Percentiles rank a stretch among this genome's conserved stretches.
Evolutionary conservation across 1,140 invertebrate species (phyloP).

Genomic region (Anadara kagoshimensis): DNA sequence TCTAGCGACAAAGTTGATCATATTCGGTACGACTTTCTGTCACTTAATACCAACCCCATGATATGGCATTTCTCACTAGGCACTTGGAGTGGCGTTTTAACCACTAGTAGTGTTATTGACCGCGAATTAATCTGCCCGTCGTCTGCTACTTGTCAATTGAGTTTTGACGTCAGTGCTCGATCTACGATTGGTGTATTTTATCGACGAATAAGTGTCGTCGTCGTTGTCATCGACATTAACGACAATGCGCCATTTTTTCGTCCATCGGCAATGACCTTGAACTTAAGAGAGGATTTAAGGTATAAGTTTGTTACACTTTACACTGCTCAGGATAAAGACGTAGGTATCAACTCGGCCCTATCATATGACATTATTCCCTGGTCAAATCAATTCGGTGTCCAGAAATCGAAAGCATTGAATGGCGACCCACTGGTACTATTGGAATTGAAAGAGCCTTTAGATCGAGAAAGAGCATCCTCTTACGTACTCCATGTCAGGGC

Average conservation of each 20-base stretch:
- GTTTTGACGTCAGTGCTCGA: too few species aligned
- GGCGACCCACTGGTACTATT: slow-evolving; percentile 47
- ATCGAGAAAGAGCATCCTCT: slow-evolving; percentile 91
- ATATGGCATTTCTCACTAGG: too few species aligned
- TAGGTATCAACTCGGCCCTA: background rate
- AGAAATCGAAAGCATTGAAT: slow-evolving; percentile 42
- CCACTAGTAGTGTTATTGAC: too few species aligned
- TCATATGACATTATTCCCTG: background rate
- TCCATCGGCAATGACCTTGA: background rate
- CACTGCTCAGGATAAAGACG: background rate
- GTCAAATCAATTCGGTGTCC: slow-evolving; percentile 46
- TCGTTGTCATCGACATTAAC: background rate
- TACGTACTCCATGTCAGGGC: slow-evolving; percentile 91
- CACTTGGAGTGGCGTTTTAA: too few species aligned
- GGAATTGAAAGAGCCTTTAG: slow-evolving; percentile 75
- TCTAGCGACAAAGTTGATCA: too few species aligned
- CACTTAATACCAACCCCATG: too few species aligned
- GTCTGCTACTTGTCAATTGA: too few species aligned
- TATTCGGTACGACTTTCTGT: too few species aligned
- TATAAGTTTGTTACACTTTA: background rate
- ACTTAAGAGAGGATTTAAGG: background rate
- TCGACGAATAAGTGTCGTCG: too few species aligned
- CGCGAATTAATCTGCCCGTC: too few species aligned
- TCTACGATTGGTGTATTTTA: too few species aligned
- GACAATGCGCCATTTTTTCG: background rate